phyloP scores from a whole-genome alignment of 2,113 vertebrate genomes.

The Turnix velox region DNA sequence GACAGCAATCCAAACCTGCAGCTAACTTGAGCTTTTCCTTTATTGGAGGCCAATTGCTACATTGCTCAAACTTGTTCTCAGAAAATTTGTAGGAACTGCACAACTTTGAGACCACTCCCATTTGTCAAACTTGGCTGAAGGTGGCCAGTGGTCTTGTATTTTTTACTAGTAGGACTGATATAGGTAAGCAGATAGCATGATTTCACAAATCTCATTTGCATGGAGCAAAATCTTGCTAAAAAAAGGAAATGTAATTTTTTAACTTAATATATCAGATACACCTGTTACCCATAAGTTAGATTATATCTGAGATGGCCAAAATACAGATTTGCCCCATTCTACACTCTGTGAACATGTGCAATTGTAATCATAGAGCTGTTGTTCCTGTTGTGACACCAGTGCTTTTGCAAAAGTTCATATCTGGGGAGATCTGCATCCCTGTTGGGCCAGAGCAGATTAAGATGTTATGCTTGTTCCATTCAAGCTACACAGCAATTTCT shows the following conservation, averaged over 20 bases:
- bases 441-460: not conserved
- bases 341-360: not conserved
- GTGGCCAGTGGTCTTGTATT: not conserved
- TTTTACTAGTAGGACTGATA: not conserved
- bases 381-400: not conserved
- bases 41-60: not conserved
- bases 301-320: not conserved
- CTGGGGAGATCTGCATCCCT: not conserved
- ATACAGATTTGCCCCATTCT: not conserved
- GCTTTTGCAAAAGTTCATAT: not conserved
- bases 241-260: not conserved
- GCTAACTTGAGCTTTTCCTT: not conserved
- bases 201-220: not conserved
- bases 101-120: not conserved
- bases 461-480: not conserved
- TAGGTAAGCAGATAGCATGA: not conserved
- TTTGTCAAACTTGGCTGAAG: not conserved
- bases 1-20: not conserved
- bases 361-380: not conserved
- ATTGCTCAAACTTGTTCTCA: not conserved
- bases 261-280: not conserved
- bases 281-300: not conserved
- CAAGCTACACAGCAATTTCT: not conserved
- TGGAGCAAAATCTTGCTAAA: not conserved
- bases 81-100: not conserved